These are phyloP conservation scores for Brachyptera risi DNA, from an alignment of 2,888 invertebrate genomes.

Conservation along the genomic window DNA sequence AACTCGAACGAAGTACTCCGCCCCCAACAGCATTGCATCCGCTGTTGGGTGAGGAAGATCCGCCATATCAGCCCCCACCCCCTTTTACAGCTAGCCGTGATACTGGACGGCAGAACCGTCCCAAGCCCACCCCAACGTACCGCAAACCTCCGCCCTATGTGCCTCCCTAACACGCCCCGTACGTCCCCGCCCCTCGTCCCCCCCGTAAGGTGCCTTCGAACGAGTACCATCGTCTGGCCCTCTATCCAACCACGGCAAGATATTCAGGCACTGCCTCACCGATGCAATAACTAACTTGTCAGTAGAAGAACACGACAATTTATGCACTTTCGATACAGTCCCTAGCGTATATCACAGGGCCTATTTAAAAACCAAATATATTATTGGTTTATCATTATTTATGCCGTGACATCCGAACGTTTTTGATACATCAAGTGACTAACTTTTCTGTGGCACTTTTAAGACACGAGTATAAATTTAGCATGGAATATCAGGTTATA, in stretches of 20 bases:
- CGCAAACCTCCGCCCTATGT: slow-evolving; percentile 96
- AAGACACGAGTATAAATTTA: no score
- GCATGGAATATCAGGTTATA: no score
- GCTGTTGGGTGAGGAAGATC: slow-evolving; percentile 50
- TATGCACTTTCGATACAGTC: no score
- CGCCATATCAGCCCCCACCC: slow-evolving; percentile 88
- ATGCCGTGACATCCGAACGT: no score
- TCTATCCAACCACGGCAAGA: background rate
- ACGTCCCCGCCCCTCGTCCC: slow-evolving; percentile 9
- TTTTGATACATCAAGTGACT: no score
- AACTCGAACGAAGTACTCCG: slow-evolving; percentile 36
- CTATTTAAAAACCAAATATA: no score
- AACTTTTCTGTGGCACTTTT: no score
- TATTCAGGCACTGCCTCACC: background rate
- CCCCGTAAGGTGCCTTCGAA: slow-evolving; percentile 25
- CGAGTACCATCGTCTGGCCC: slow-evolving; percentile 26
- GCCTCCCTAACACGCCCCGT: slow-evolving; percentile 71
- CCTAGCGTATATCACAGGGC: no score
- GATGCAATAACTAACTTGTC: background rate
- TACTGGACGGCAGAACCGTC: slow-evolving; percentile 66
- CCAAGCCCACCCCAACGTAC: slow-evolving; percentile 85
- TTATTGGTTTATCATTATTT: no score
- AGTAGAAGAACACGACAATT: no score
- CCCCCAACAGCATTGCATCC: slow-evolving; percentile 37
- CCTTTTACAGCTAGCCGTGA: slow-evolving; percentile 75